Evolutionary conservation across 2,888 invertebrate genomes (phyloP), one percentile per base, ranked within the genome.

Genomic region (Drosophila mercatorum): DNA sequence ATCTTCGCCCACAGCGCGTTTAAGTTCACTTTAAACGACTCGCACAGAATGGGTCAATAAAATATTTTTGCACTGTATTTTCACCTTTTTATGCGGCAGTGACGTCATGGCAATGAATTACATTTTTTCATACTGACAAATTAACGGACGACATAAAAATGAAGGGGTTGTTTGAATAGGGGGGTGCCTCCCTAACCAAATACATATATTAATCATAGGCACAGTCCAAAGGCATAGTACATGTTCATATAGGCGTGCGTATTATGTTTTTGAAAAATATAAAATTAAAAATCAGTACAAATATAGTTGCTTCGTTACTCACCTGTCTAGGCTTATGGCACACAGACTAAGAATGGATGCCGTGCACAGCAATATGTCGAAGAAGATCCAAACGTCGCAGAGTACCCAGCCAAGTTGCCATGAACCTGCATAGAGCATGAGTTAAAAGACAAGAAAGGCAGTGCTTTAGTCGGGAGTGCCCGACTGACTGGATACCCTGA

Each of bases 331-430:
- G 52, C 82, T 84, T 41, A 81, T 83, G 66, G 83, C 81, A 51
- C 81, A 83, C 40, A 83, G 53, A 36, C 78, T 83, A 0, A 78
- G 68, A 53, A 83, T 89, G 91, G 89, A 94, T 56, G 83, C 81
- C 47, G 81, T 81, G 17, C 81, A 81, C 1, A 98, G 95, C 75
- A 98, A 95, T 61, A 99, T 97, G 93, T 99, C 99, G 93, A 95
- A 94, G 85, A 98, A 98, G 75, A 98, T 96, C 98, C 98, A 99
- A 75, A 97, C 95, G 91, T 97, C 96, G 91, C 97, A 97, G 52
- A 98, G 95, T 76, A 97, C 95, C 94, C 97, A 95, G 36, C 98
- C 98, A 60, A 98, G 95, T 88, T 96, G 95, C 99, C 99, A 99
- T 87, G 94, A 94, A 83, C 96, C 97, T 95, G 93, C 41, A 92